Evolutionary conservation across 2,113 vertebrate genomes (phyloP).

Genomic region (Saccopteryx leptura): DNA sequence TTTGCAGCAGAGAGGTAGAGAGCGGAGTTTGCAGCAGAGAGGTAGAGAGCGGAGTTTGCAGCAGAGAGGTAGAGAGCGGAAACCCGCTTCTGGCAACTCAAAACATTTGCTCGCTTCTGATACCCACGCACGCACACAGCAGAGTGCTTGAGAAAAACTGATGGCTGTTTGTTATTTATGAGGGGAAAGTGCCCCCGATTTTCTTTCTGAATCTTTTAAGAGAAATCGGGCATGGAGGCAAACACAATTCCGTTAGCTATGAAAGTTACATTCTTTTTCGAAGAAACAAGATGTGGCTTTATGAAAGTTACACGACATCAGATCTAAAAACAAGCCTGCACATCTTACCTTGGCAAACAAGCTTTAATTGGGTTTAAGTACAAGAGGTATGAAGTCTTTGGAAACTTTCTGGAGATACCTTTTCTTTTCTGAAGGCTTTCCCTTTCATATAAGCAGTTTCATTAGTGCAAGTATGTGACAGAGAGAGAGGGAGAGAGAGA

Average conservation of each 20-base stretch:
- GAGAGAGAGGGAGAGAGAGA: neutral
- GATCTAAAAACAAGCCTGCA: fast-evolving
- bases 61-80: neutral
- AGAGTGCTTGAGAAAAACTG: fast-evolving
- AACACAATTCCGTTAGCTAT: neutral
- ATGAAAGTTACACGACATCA: fast-evolving
- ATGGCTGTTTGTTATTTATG: neutral
- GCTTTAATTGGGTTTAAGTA: too few species aligned
- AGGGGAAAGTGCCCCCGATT: fast-evolving
- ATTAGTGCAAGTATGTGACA: neutral
- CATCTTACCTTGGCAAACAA: neutral
- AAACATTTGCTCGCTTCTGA: fast-evolving
- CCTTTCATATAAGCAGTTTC: slow-evolving; percentile 41
- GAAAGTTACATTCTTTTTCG: neutral
- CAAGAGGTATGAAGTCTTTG: neutral
- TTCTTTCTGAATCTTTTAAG: neutral
- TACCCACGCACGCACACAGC: fast-evolving
- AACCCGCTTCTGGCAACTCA: fast-evolving
- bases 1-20: too few species aligned
- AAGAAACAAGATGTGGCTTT: neutral
- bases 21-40: neutral
- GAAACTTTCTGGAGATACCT: slow-evolving; percentile 65
- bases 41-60: too few species aligned
- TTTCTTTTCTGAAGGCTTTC: slow-evolving; percentile 5
- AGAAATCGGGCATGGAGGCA: neutral